These are phyloP conservation scores for Sinosuthora webbiana DNA, from an alignment of 2,113 vertebrate species.

Conservation along the genomic window DNA sequence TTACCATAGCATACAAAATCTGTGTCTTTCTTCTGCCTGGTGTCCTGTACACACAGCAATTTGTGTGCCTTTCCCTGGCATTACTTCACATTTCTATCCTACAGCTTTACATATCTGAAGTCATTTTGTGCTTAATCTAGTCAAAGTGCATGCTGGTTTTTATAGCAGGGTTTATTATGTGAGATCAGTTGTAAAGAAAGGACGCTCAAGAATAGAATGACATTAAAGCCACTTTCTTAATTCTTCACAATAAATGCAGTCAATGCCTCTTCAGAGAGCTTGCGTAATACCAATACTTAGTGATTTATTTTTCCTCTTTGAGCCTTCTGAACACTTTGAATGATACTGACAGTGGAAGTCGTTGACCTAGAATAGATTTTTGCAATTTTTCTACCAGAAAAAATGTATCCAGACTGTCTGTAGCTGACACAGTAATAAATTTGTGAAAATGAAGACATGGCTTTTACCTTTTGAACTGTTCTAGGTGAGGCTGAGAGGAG, in stretches of 20 bases:
- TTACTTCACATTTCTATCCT: background rate
- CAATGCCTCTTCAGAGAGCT: background rate
- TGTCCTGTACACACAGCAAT: background rate
- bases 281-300: background rate
- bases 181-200: background rate
- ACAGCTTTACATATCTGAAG: background rate
- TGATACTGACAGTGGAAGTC: slow-evolving; percentile 31
- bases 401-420: slow-evolving; percentile 13
- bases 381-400: slow-evolving; percentile 3
- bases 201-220: background rate
- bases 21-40: background rate
- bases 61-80: background rate
- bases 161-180: background rate
- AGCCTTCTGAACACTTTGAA: slow-evolving; percentile 19
- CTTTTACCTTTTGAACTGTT: slow-evolving; percentile 36
- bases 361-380: slow-evolving; percentile 64
- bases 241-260: background rate
- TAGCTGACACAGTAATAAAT: slow-evolving; percentile 14
- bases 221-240: background rate
- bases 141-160: background rate
- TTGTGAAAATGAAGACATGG: background rate
- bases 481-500: background rate
- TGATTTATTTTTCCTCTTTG: slow-evolving; percentile 21
- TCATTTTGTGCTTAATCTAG: background rate
- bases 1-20: background rate